phyloP scores from a whole-genome alignment of 2,797 vertebrate genomes.

The Enteromius paludinosus region DNA sequence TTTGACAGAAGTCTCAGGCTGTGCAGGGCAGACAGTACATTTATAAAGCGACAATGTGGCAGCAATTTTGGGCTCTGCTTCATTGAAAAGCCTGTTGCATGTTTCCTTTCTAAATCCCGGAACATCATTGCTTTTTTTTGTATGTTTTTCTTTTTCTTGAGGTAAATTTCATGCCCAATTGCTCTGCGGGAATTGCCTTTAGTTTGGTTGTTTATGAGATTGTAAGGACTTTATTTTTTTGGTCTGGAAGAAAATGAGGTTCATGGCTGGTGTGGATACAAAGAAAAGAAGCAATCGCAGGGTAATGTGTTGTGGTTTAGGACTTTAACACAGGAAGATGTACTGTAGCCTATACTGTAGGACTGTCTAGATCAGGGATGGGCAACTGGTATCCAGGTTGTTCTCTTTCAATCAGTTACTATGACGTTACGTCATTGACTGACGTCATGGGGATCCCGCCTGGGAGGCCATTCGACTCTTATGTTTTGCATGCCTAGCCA shows the following conservation, averaged over 20 bases:
- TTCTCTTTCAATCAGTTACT: too few relatives aligned
- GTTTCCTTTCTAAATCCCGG: constrained; percentile 66
- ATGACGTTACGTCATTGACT: too few relatives aligned
- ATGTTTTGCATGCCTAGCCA: too few relatives aligned
- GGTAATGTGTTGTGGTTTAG: constrained; percentile 10
- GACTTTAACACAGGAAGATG: background rate
- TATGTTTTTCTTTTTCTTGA: constrained; percentile 42
- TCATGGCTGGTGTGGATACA: constrained; percentile 13
- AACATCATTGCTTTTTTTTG: constrained; percentile 53
- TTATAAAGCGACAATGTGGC: constrained; percentile 70
- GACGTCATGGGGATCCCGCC: too few relatives aligned
- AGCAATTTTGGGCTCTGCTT: constrained; percentile 70
- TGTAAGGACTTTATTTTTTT: constrained; percentile 68
- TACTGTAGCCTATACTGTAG: background rate
- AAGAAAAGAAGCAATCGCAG: background rate
- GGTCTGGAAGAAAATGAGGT: constrained; percentile 15
- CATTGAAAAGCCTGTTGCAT: constrained; percentile 54
- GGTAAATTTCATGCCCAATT: constrained; percentile 75
- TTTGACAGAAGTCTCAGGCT: constrained; percentile 41
- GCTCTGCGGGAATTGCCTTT: constrained; percentile 73
- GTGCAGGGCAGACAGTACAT: constrained; percentile 24
- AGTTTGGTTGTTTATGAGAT: constrained; percentile 72
- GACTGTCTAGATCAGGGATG: background rate
- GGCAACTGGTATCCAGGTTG: too few relatives aligned
- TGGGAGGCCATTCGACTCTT: too few relatives aligned